phyloP scores from a whole-genome alignment of 2,797 vertebrate genomes.

The Poecile montanus region DNA sequence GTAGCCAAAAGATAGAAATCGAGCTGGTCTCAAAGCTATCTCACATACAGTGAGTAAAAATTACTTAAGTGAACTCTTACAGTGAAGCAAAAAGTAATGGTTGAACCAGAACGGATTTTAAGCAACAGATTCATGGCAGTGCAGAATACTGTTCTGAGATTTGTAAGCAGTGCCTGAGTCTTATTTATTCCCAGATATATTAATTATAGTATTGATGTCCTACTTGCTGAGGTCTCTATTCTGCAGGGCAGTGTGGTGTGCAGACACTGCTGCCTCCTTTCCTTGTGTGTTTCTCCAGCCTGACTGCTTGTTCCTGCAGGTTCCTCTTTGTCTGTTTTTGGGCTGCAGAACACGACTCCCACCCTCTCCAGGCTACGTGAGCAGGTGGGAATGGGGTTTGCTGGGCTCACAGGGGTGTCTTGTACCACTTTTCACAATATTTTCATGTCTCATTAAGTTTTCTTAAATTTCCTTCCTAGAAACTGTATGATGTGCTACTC shows the following conservation, averaged over 20 bases:
- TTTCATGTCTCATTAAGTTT: slow-evolving; percentile 30
- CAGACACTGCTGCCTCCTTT: not conserved
- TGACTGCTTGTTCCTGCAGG: not conserved
- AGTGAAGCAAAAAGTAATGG: not conserved
- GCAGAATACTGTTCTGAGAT: not conserved
- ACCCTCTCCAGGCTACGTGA: not conserved
- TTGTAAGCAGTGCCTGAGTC: not conserved
- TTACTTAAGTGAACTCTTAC: not conserved
- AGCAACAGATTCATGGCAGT: not conserved
- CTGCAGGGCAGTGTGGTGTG: rapidly evolving
- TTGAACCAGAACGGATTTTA: not conserved
- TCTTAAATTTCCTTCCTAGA: slow-evolving; percentile 33
- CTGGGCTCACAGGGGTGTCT: not conserved
- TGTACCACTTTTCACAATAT: not conserved
- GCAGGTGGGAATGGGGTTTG: not conserved
- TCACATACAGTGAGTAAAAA: not conserved
- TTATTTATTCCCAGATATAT: not conserved
- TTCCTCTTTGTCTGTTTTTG: rapidly evolving
- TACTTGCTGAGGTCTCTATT: not conserved
- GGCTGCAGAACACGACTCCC: not conserved
- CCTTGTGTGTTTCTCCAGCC: not conserved
- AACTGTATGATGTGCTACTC: slow-evolving; percentile 18
- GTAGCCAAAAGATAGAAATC: not conserved
- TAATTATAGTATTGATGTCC: not conserved
- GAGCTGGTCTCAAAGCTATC: not conserved